Base-by-base conservation (phyloP, 2,888 invertebrate species). In the Acheta domesticus region DNA sequence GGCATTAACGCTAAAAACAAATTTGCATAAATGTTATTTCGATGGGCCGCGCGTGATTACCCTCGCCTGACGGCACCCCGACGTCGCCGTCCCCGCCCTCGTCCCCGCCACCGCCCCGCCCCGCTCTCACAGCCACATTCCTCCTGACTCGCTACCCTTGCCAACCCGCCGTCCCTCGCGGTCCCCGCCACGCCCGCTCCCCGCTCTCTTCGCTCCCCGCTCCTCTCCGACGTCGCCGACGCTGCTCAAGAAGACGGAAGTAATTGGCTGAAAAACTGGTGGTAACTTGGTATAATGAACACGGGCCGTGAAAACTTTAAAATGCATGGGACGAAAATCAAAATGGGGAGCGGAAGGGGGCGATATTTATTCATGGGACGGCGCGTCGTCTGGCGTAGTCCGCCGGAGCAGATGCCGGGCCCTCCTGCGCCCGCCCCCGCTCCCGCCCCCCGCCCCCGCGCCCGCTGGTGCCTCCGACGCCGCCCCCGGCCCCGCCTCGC, bases 1-100 rank as follows among this genome's bases (percentile, higher is more conserved):
- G 62, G 62, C 62, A 62, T 62, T 62, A 62, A 62, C 62, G 62
- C 62, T 62, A 62, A 62, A 62, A 62, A 62, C 62, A 62, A 62
- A 62, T 62, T 62, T 62, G 62, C 62, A 62, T 62, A 62, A 62
- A 62, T 62, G 62, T 62, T 62, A 62, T 62, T 62, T 62, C 62
- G 62, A 62, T 62, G 62, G 62, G 62, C 62, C 1, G 62, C 62
- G 62, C 62, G 62, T 62, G 62, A 62, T 62, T 62, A 62, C 62
- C 62, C 62, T 14, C 62, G 16, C 62, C 62, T 62, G 62, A 5
- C 16, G n/a, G 62, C 62, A 0, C 14, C 62, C 62, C 62, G 62
- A 8, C n/a, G 62, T 14, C n/a, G 62, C 62, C 62, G 62, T 62
- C 11, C 62, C 62, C 14, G n/a, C 62, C n/a, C 12, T 1, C n/a